phyloP scores from a whole-genome alignment of 2,113 vertebrate genomes.

The Ictalurus furcatus region DNA sequence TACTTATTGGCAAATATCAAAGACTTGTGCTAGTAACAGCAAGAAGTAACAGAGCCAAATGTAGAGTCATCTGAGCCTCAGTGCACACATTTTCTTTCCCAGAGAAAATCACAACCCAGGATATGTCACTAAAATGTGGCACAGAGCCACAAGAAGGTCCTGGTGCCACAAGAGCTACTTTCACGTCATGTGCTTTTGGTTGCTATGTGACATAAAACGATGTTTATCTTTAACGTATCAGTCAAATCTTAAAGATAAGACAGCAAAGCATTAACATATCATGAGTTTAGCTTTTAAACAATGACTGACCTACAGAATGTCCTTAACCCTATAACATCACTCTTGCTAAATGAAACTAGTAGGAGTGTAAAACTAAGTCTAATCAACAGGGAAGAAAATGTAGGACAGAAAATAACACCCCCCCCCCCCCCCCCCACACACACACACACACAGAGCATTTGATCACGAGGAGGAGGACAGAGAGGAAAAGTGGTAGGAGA shows the following conservation, averaged over 20 bases:
- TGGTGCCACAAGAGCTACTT: not conserved
- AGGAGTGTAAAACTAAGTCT: not conserved
- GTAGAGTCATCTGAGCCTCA: not conserved
- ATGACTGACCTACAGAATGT: not conserved
- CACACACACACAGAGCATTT: not conserved
- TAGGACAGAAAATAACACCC: not conserved
- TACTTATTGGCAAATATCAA: not conserved
- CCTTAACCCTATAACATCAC: not conserved
- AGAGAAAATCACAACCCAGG: not conserved
- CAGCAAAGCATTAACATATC: not conserved
- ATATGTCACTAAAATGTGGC: not conserved
- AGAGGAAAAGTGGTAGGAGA: slow-evolving; percentile 1
- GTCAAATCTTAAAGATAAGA: not conserved
- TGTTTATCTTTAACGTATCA: not conserved
- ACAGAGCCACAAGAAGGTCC: not conserved
- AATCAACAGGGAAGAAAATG: not conserved
- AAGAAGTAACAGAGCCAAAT: no score
- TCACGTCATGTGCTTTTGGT: not conserved
- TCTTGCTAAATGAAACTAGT: not conserved
- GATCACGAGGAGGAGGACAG: not conserved
- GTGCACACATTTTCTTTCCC: not conserved
- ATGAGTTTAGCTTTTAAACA: not conserved
- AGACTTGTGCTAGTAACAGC: not conserved
- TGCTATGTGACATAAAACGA: not conserved
- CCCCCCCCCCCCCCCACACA: not conserved